These are phyloP conservation scores for Babyrousa celebensis DNA, from an alignment of 2,797 vertebrate species.

Conservation along the genomic window DNA sequence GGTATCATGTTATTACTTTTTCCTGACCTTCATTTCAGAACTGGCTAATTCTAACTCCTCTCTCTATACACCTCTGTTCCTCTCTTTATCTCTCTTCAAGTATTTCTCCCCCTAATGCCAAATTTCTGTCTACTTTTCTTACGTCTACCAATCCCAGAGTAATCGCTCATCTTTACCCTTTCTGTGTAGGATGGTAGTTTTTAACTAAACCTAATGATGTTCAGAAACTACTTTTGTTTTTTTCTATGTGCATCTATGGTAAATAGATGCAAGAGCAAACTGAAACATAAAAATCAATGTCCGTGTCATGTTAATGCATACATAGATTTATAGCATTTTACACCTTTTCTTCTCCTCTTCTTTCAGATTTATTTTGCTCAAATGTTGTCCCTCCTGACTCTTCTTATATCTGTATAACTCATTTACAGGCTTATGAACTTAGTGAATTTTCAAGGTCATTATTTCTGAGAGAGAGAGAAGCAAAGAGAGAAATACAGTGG, in stretches of 20 bases:
- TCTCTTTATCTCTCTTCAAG: background rate
- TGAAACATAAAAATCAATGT: background rate
- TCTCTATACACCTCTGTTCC: background rate
- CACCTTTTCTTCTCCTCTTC: background rate
- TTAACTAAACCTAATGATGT: background rate
- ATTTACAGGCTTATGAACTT: conserved; percentile 67
- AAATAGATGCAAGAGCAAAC: background rate
- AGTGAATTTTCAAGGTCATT: conserved; percentile 63
- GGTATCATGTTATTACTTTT: background rate
- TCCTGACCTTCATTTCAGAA: background rate
- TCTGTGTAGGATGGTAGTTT: background rate
- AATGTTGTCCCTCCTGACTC: conserved; percentile 9
- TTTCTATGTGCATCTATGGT: background rate
- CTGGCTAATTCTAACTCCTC: background rate
- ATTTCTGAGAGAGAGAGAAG: conserved; percentile 56
- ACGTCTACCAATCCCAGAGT: background rate
- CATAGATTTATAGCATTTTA: background rate
- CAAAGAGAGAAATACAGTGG: background rate
- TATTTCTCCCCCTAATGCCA: background rate
- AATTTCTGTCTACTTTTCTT: background rate
- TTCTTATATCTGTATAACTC: conserved; percentile 55
- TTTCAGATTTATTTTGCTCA: conserved; percentile 34
- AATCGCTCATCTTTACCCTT: background rate
- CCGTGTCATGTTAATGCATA: background rate
- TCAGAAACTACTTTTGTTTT: background rate